Percentiles rank a stretch among this genome's conserved stretches.
Conservation (phyloP, 2,113 vertebrate genomes). For the Halcyon malimbica region DNA sequence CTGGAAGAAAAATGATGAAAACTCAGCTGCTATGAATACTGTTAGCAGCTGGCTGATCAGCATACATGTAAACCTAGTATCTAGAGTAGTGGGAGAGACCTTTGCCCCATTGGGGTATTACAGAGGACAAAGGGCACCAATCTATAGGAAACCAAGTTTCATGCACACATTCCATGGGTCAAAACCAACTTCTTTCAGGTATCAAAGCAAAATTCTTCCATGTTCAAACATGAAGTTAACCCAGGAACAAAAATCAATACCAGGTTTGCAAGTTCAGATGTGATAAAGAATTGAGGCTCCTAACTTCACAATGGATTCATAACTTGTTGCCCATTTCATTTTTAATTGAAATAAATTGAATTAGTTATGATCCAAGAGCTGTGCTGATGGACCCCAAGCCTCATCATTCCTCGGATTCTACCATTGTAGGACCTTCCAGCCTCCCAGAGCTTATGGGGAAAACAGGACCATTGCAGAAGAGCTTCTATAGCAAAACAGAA, state of each 20-base stretch:
- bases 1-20: neutral
- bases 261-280: neutral
- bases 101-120: neutral
- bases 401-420: neutral
- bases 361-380: neutral
- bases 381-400: neutral
- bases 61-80: neutral
- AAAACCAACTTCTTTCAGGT: neutral
- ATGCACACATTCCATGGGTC: neutral
- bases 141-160: neutral
- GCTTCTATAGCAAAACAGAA: neutral
- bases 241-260: neutral
- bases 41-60: neutral
- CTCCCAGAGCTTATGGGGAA: neutral
- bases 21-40: neutral
- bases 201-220: neutral
- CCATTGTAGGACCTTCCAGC: neutral
- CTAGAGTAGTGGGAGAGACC: neutral
- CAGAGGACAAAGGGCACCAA: neutral
- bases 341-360: neutral
- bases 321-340: neutral
- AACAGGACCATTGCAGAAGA: neutral
- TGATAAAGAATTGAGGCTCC: neutral
- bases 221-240: neutral
- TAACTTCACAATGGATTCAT: neutral